Evolutionary conservation across 2,888 invertebrate species (phyloP), one percentile per base, ranked within the genome.

Genomic region (Cephus pygmeus): DNA sequence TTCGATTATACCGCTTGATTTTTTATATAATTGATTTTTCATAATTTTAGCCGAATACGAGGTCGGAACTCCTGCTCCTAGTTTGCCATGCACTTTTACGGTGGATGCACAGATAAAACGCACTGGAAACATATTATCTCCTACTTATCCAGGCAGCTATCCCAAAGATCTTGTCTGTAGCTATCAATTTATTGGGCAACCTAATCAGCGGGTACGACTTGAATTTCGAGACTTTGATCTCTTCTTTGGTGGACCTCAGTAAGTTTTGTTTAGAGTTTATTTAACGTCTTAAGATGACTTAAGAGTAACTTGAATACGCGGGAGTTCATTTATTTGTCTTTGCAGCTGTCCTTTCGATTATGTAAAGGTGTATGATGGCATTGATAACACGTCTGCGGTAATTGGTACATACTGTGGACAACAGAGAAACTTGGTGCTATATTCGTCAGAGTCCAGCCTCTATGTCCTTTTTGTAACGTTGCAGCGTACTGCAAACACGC

Each of bases 61-160:
- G 92, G 95, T 98, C 92, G 98, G 98, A 85, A 96, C 96, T 82
- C 97, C 97, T 86, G 95, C 96, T 84, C 96, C 97, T 85, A 95
- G 96, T 90, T 95, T 96, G 81, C 94, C 97, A 87, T 99, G 98
- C 93, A 97, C 97, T 91, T 97, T 96, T 93, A 95, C 95, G 90
- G 96, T 98, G 90, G 95, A 97, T 90, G 95, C 95, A 83, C 93
- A 93, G 88, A 92, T 92, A 78, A 94, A 94, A 87, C 95, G 95
- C 89, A 95, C 95, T 83, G 99, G 99, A 77, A 94, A 95, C 89
- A 96, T 99, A 88, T 93, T 98, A 89, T 98, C 99, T 80, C 99
- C 99, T 82, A 99, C 99, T 82, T 99, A 99, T 94, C 99, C 99
- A 81, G 99, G 99, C 86, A 96, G 98, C 88, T 99, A 99, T 93